Evolutionary conservation across 2,113 vertebrate genomes (phyloP), one percentile per base, ranked within the genome.

Genomic region (Syngnathoides biaculeatus): DNA sequence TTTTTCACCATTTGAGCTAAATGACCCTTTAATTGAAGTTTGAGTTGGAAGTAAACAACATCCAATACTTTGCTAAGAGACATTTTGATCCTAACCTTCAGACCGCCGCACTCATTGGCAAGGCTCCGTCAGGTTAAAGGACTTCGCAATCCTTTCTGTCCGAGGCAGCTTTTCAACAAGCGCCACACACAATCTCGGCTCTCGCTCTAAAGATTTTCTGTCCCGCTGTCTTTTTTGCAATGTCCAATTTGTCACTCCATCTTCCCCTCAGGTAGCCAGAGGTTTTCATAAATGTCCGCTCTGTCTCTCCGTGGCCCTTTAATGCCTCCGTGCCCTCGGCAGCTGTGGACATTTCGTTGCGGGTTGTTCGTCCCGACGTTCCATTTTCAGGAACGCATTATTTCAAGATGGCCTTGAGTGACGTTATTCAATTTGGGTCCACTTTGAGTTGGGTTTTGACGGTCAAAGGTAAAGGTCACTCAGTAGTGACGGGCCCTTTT

Each of bases 191-290:
- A 66, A 63, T 71, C 63, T 76, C 72, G 65, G 67, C 70, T 78
- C 68, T 12, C 42, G 50, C 59, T 68, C 69, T 73, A 85, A 81
- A 69, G 84, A 86, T 88, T 86, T 82, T 68, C 72, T 82, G 72
- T 83, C 70, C 17, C 61, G 45, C 69, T 79, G 76, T 77, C 57
- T 64, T 79, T 81, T 75, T 67, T 17, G 30, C 69, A 45, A 39
- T 61, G 71, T 73, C 75, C 78, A 81, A 83, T 84, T 87, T 81
- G 78, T 86, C 80, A 58, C 57, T 73, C 57, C 79, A 64, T 70
- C 57, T 70, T 26, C 58, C 53, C 58, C 61, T 50, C 65, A 24
- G 64, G 57, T 75, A 72, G 68, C 55, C 40, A 24, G 70, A 53
- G 47, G 77, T 67, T 84, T 79, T 67, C n/a, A 52, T 67, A 45